A percentile compares a stretch with the other conserved stretches of the same genome.
These are phyloP conservation scores for Drosophila jambulina DNA, from an alignment of 1,140 invertebrate genomes.

Conservation along the genomic window DNA sequence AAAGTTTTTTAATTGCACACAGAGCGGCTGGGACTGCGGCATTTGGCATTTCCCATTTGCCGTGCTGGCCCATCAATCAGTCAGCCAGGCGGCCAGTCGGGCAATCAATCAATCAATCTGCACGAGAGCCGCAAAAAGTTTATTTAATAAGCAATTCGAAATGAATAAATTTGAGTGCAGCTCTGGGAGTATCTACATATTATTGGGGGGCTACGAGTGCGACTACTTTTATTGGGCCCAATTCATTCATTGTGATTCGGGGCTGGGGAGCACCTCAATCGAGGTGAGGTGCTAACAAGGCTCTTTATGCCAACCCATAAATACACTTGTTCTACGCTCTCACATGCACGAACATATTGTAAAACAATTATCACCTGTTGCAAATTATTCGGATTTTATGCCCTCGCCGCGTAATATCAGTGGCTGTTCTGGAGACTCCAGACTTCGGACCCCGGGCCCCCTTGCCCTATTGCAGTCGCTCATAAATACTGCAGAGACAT, in stretches of 20 bases:
- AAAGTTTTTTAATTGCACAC: slow-evolving; percentile 74
- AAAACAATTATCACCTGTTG: slow-evolving; percentile 84
- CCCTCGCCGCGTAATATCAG: slow-evolving; percentile 74
- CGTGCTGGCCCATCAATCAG: slow-evolving; percentile 53
- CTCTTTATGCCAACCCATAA: slow-evolving; percentile 38
- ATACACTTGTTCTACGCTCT: slow-evolving; percentile 51
- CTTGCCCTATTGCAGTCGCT: slow-evolving; percentile 28
- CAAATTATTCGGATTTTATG: slow-evolving; percentile 82
- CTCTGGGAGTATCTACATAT: not conserved
- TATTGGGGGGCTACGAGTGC: not conserved
- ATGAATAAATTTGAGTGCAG: slow-evolving; percentile 39
- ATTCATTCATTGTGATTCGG: slow-evolving; percentile 11
- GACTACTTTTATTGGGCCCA: slow-evolving; percentile 1
- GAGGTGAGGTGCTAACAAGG: slow-evolving; percentile 40
- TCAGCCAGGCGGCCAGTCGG: not conserved
- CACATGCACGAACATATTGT: slow-evolving; percentile 64
- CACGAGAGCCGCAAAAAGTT: slow-evolving; percentile 36
- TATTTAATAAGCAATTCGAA: slow-evolving; percentile 36
- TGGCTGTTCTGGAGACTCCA: slow-evolving; percentile 57
- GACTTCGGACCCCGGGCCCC: slow-evolving; percentile 8
- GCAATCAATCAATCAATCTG: slow-evolving; percentile 44
- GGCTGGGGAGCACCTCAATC: slow-evolving; percentile 10
- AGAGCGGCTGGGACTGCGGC: slow-evolving; percentile 18
- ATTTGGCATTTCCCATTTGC: slow-evolving; percentile 46
- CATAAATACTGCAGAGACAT: slow-evolving; percentile 84